A percentile compares a stretch with the other conserved stretches of the same genome.
These are phyloP conservation scores for Drosophila fuyamai DNA, from an alignment of 1,140 invertebrate species.

Conservation along the genomic window DNA sequence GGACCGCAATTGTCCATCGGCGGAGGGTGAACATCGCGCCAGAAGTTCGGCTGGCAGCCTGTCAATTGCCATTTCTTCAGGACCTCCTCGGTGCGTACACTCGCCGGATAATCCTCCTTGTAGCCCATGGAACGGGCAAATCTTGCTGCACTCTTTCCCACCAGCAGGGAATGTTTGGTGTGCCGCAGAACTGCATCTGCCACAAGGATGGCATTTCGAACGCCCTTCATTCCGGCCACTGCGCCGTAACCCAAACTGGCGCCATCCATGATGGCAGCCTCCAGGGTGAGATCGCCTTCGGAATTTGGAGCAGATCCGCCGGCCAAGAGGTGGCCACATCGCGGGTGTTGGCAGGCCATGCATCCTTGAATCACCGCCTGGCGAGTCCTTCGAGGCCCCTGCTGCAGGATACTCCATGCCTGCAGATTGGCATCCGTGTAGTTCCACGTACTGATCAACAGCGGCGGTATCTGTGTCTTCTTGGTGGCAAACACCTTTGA, in stretches of 20 bases:
- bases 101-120: background rate
- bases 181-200: conserved; percentile 1
- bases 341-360: conserved; percentile 14
- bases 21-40: conserved; percentile 18
- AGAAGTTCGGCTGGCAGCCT: conserved; percentile 30
- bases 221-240: conserved; percentile 6
- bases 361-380: conserved; percentile 38
- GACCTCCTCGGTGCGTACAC: background rate
- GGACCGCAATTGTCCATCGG: conserved; percentile 1
- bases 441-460: conserved; percentile 43
- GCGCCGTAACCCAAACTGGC: conserved; percentile 1
- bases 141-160: conserved; percentile 1
- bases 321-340: conserved; percentile 22
- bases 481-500: background rate
- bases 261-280: conserved; percentile 38
- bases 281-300: conserved; percentile 2
- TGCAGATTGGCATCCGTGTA: conserved; percentile 37
- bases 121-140: conserved; percentile 23
- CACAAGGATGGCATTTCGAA: conserved; percentile 24
- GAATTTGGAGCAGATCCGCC: conserved; percentile 13
- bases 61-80: background rate
- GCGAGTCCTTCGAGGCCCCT: conserved; percentile 2
- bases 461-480: background rate
- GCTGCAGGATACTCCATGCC: conserved; percentile 25
- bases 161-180: conserved; percentile 21